Evolutionary conservation across 1,140 invertebrate genomes (phyloP).

Genomic region (Formica exsecta): DNA sequence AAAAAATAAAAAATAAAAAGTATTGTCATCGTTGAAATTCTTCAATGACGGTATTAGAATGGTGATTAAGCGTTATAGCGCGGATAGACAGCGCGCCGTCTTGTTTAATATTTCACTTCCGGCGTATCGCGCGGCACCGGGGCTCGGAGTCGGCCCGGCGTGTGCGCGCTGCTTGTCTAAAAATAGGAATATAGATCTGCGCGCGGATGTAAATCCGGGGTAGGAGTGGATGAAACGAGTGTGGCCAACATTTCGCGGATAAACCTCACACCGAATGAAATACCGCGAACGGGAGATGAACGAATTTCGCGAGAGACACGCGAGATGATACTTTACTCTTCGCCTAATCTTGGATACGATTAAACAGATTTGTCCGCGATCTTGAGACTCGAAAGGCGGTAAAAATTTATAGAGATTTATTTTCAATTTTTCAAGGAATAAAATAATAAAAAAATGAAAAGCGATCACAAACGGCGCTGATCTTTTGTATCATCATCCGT

Average conservation of each 20-base stretch:
- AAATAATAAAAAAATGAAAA: no score
- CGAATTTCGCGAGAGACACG: not conserved
- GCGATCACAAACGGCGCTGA: no score
- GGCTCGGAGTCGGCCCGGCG: conserved; percentile 10
- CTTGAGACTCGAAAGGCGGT: no score
- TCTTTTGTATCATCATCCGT: no score
- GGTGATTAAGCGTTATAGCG: not conserved
- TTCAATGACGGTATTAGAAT: not conserved
- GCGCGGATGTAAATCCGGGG: conserved; percentile 18
- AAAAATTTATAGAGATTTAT: no score
- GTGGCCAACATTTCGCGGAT: conserved; percentile 17
- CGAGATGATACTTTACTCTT: no score
- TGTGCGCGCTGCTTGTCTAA: conserved; percentile 34
- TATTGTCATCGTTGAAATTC: not conserved
- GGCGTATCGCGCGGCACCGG: conserved; percentile 14
- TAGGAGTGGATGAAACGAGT: conserved; percentile 5
- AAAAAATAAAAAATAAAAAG: conserved; percentile 9
- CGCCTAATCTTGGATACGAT: no score
- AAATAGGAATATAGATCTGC: conserved; percentile 54
- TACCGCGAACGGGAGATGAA: not conserved
- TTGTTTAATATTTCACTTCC: conserved; percentile 52
- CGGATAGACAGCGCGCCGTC: conserved; percentile 13
- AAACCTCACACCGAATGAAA: conserved; percentile 8
- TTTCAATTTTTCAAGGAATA: no score
- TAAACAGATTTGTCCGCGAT: no score